Evolutionary conservation across 2,797 vertebrate genomes (phyloP).

Genomic region (Saxicola maurus): DNA sequence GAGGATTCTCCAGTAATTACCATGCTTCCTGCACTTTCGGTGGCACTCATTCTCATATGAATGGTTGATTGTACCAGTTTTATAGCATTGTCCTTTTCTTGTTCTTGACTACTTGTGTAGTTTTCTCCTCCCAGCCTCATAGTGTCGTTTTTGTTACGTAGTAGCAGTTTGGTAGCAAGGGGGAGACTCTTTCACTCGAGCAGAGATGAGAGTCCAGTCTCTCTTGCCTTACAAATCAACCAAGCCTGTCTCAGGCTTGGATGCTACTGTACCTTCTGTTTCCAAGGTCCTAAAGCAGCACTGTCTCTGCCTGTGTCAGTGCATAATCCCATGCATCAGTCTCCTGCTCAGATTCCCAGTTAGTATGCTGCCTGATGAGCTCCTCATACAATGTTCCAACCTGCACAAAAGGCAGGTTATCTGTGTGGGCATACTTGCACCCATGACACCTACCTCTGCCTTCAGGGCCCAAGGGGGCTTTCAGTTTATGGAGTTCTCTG

Average conservation of each 20-base stretch:
- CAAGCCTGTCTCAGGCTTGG: neutral
- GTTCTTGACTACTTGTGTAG: neutral
- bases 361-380: neutral
- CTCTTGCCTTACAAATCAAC: neutral
- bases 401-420: neutral
- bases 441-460: neutral
- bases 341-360: neutral
- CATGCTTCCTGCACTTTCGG: neutral
- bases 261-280: neutral
- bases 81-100: neutral
- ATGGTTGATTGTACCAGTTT: neutral
- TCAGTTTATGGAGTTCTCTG: neutral
- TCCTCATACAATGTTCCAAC: neutral
- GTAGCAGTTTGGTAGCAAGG: neutral
- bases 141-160: neutral
- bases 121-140: neutral
- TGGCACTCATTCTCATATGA: neutral
- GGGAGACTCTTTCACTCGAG: neutral
- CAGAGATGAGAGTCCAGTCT: neutral
- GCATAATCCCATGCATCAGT: neutral
- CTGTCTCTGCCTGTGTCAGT: neutral
- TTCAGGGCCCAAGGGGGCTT: neutral
- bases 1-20: neutral
- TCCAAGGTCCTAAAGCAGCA: neutral
- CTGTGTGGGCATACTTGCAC: neutral